Conservation (phyloP, 1,140 invertebrate species). For the Sycobia sp. region DNA sequence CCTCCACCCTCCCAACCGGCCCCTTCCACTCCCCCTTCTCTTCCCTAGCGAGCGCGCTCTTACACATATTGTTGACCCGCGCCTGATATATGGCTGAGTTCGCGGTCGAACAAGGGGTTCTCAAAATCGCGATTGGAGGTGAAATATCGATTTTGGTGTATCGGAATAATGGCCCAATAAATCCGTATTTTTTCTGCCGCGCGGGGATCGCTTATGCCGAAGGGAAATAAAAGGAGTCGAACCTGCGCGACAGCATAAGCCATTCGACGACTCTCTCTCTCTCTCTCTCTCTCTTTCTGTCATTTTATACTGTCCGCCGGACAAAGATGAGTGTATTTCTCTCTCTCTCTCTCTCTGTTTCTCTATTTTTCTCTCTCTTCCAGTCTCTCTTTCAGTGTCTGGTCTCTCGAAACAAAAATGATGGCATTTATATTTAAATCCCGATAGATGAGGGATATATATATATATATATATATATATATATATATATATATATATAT, state of each 20-base stretch:
- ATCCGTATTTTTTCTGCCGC: slow-evolving; percentile 24
- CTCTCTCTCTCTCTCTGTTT: background rate
- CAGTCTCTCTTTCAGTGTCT: background rate
- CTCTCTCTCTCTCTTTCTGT: background rate
- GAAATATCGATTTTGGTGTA: slow-evolving; percentile 34
- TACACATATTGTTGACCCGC: slow-evolving; percentile 60
- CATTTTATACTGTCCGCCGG: background rate
- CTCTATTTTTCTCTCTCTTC: background rate
- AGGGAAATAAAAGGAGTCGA: slow-evolving; percentile 5
- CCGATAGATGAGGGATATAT: background rate
- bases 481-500: too few relatives aligned
- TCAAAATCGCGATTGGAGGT: slow-evolving; percentile 41
- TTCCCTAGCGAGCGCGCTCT: slow-evolving; percentile 41
- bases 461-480: too few relatives aligned
- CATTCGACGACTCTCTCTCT: too few relatives aligned
- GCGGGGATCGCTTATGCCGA: slow-evolving; percentile 12
- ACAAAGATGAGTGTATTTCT: background rate
- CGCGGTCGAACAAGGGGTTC: slow-evolving; percentile 48
- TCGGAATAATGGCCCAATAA: slow-evolving; percentile 32
- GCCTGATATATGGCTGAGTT: slow-evolving; percentile 53
- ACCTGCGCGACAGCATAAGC: slow-evolving; percentile 13
- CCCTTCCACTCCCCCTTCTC: slow-evolving; percentile 22
- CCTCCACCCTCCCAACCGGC: too few relatives aligned
- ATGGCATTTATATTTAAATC: slow-evolving; percentile 5
- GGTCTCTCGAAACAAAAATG: background rate